These are phyloP conservation scores for Dysdera silvatica DNA, from an alignment of 1,140 invertebrate species.

Conservation along the genomic window DNA sequence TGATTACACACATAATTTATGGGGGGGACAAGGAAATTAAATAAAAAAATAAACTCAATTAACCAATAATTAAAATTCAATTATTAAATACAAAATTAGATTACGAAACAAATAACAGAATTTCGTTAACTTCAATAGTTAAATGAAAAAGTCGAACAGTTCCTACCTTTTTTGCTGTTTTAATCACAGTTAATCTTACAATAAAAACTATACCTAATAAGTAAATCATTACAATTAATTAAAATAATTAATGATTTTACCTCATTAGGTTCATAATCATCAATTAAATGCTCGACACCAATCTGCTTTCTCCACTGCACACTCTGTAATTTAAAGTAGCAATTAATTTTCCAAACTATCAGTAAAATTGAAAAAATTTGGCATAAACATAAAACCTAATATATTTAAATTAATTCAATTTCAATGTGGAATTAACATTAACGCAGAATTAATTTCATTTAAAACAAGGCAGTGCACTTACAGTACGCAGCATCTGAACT, in stretches of 20 bases:
- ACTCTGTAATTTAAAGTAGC: slow-evolving; percentile 50
- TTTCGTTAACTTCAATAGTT: too few species aligned
- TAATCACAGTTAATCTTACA: neutral
- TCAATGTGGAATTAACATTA: neutral
- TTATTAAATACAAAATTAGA: too few species aligned
- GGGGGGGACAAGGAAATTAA: too few species aligned
- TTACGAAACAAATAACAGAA: too few species aligned
- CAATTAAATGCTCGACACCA: slow-evolving; percentile 60
- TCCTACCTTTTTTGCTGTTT: too few species aligned
- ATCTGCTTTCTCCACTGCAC: slow-evolving; percentile 67
- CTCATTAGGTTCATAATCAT: slow-evolving; percentile 61
- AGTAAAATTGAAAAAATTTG: neutral
- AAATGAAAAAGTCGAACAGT: too few species aligned
- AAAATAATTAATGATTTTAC: too few species aligned
- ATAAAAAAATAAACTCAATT: too few species aligned
- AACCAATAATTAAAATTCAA: too few species aligned
- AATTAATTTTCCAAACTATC: slow-evolving; percentile 33
- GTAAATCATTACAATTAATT: too few species aligned
- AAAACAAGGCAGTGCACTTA: slow-evolving; percentile 47
- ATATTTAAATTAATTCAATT: neutral
- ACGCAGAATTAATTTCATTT: neutral
- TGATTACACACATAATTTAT: too few species aligned
- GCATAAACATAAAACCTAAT: neutral
- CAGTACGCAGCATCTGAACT: slow-evolving; percentile 76
- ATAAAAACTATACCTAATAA: too few species aligned